Conservation (phyloP, 2,113 vertebrate genomes). For the Uria aalge region DNA sequence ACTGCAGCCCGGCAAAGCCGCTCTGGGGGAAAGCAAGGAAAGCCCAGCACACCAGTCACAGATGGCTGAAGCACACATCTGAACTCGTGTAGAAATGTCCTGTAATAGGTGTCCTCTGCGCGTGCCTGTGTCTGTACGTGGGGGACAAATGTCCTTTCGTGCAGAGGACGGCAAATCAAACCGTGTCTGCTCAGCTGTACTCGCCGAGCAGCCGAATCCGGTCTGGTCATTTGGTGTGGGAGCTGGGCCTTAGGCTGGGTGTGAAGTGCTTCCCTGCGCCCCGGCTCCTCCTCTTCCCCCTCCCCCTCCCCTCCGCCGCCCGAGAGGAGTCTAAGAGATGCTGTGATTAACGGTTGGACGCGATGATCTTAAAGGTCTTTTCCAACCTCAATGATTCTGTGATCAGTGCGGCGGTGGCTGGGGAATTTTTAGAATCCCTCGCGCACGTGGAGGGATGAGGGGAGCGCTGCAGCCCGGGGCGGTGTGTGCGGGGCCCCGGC, state of each 20-base stretch:
- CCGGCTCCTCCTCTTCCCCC: background rate
- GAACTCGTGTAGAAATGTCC: accelerated
- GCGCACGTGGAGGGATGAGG: background rate
- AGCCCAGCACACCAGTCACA: accelerated
- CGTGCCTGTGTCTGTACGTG: background rate
- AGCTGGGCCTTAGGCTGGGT: background rate
- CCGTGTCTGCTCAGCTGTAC: background rate
- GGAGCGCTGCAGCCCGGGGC: background rate
- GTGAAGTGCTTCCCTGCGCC: background rate
- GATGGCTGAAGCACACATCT: background rate
- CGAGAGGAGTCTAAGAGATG: background rate
- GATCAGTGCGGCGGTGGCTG: background rate
- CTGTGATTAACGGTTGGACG: background rate
- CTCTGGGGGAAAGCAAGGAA: accelerated
- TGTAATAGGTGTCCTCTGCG: background rate
- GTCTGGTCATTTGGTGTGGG: background rate
- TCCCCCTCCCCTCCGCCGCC: background rate
- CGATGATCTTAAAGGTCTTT: background rate
- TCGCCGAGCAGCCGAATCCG: background rate
- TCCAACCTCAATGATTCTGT: background rate
- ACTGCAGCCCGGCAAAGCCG: background rate
- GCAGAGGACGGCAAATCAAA: background rate
- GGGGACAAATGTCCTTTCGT: background rate
- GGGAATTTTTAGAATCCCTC: background rate
- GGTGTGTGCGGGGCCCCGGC: background rate